Conservation (phyloP, 2,797 vertebrate genomes). For the Sparus aurata region DNA sequence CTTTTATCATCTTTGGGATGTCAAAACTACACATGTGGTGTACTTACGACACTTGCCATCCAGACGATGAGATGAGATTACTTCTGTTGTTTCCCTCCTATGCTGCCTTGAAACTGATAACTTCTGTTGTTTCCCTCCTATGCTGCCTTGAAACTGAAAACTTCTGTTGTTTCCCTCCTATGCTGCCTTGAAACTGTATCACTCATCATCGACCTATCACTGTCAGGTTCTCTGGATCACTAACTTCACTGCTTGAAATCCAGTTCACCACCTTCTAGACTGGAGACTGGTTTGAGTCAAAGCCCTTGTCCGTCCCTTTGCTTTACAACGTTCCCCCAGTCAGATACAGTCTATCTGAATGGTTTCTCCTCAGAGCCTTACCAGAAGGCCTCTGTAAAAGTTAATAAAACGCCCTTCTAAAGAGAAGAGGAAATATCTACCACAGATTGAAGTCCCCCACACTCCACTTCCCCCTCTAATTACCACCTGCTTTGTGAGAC, state of each 20-base stretch:
- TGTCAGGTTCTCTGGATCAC: constrained; percentile 8
- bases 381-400: constrained; percentile 77
- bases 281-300: constrained; percentile 39
- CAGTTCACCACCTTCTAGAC: constrained; percentile 11
- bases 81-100: background rate
- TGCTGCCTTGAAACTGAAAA: constrained; percentile 22
- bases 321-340: constrained; percentile 58
- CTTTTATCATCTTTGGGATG: background rate
- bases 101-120: constrained; percentile 22
- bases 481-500: constrained; percentile 45
- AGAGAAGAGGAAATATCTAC: constrained; percentile 68
- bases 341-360: constrained; percentile 44
- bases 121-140: too few species aligned
- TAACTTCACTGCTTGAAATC: constrained; percentile 9
- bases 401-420: constrained; percentile 53
- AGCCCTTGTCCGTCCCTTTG: constrained; percentile 59
- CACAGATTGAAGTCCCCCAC: constrained; percentile 73
- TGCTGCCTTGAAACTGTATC: constrained; percentile 17
- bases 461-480: constrained; percentile 34
- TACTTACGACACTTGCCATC: constrained; percentile 10
- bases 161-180: background rate
- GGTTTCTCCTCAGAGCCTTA: constrained; percentile 72
- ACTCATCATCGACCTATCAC: constrained; percentile 7
- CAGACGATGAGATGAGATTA: constrained; percentile 7
- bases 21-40: constrained; percentile 13